Conservation (phyloP, 2,888 invertebrate species). For the Polydrusus pterygomalis region DNA sequence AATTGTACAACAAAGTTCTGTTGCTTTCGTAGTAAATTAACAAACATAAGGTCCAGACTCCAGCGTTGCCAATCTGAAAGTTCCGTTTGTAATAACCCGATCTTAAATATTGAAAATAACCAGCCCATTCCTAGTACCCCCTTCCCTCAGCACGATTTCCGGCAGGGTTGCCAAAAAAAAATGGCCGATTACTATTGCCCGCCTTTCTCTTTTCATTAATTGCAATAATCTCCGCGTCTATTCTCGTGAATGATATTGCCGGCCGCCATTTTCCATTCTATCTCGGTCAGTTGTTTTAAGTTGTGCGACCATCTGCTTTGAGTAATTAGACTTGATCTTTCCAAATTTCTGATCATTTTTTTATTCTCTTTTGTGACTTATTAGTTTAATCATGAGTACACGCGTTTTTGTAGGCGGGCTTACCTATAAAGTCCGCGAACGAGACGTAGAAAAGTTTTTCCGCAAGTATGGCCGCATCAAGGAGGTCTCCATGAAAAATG, state of each 20-base stretch:
- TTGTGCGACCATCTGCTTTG: background rate
- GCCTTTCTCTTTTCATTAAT: too few species aligned
- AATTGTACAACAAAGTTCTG: too few species aligned
- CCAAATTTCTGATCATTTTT: background rate
- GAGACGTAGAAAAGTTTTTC: constrained; percentile 97
- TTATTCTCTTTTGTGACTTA: background rate
- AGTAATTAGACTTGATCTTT: background rate
- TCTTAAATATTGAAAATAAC: background rate
- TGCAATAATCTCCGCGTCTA: too few species aligned
- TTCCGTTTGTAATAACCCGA: background rate
- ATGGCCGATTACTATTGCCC: too few species aligned
- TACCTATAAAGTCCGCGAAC: constrained; percentile 90
- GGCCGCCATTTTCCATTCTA: constrained; percentile 8
- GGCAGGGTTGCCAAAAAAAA: too few species aligned
- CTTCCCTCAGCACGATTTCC: too few species aligned
- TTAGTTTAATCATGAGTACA: constrained; percentile 76
- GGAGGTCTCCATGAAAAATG: constrained; percentile 97
- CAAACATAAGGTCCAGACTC: background rate
- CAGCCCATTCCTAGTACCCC: too few species aligned
- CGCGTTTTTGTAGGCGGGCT: constrained; percentile 91
- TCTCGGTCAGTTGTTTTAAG: constrained; percentile 10
- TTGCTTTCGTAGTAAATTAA: too few species aligned
- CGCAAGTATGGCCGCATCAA: constrained; percentile 94
- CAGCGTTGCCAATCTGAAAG: background rate
- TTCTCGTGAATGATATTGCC: too few species aligned